A percentile compares a stretch with the other conserved stretches of the same genome.
Conservation (phyloP, 2,113 vertebrate species). For the Dolichotis patagonum region DNA sequence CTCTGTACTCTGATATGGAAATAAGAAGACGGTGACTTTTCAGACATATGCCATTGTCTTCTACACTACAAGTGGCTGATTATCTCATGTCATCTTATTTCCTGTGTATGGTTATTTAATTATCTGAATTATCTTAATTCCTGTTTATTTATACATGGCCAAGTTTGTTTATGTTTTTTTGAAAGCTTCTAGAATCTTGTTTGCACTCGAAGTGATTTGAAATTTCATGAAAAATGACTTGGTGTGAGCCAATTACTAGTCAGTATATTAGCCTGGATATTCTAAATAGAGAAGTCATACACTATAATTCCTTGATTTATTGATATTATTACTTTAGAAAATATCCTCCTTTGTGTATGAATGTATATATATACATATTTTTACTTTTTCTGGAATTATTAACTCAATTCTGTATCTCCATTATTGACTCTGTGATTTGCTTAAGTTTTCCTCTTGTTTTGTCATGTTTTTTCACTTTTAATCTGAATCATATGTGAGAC, state of each 20-base stretch:
- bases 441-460: not conserved
- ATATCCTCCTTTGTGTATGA: not conserved
- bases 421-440: not conserved
- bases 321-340: not conserved
- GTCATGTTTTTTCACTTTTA: not conserved
- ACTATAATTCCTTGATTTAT: not conserved
- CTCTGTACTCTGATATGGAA: not conserved
- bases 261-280: not conserved
- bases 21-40: not conserved
- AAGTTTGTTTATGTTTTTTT: not conserved
- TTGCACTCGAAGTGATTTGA: not conserved
- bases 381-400: not conserved
- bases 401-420: not conserved
- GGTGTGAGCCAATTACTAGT: not conserved
- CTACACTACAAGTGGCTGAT: too few species aligned
- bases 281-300: not conserved
- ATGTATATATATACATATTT: not conserved
- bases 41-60: not conserved
- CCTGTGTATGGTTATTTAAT: not conserved
- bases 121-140: not conserved
- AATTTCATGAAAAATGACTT: not conserved
- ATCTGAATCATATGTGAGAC: not conserved
- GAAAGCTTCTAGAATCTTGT: not conserved
- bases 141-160: not conserved
- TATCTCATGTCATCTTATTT: not conserved